Evolutionary conservation across 1,140 invertebrate species (phyloP).

Genomic region (Meloidogyne floridensis): DNA sequence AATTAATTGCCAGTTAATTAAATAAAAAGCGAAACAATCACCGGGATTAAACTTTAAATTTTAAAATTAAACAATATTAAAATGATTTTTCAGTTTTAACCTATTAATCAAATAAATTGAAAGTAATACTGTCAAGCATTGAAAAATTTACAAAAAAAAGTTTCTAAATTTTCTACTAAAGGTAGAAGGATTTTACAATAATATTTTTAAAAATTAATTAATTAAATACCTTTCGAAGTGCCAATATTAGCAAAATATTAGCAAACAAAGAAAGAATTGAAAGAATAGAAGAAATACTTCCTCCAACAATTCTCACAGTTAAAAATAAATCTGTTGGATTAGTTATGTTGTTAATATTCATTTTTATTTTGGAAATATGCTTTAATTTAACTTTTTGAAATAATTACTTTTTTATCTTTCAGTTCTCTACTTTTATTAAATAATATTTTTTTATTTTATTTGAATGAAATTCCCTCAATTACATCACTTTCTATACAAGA

Average conservation of each 20-base stretch:
- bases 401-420: too few relatives aligned
- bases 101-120: too few relatives aligned
- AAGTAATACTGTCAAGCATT: too few relatives aligned
- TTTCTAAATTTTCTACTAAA: too few relatives aligned
- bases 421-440: too few relatives aligned
- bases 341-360: neutral
- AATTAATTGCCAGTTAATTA: conserved; percentile 9
- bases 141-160: too few relatives aligned
- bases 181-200: too few relatives aligned
- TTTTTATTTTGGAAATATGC: neutral
- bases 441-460: too few relatives aligned
- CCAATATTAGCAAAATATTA: neutral
- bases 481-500: too few relatives aligned
- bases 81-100: too few relatives aligned
- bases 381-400: too few relatives aligned
- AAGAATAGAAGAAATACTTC: neutral
- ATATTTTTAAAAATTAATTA: neutral
- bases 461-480: too few relatives aligned
- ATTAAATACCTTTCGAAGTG: neutral
- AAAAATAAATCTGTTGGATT: neutral
- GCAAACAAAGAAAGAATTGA: neutral
- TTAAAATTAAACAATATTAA: neutral
- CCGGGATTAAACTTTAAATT: neutral
- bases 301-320: neutral
- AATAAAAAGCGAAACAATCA: conserved; percentile 4